phyloP scores from a whole-genome alignment of 2,113 vertebrate genomes.

The Athene noctua region DNA sequence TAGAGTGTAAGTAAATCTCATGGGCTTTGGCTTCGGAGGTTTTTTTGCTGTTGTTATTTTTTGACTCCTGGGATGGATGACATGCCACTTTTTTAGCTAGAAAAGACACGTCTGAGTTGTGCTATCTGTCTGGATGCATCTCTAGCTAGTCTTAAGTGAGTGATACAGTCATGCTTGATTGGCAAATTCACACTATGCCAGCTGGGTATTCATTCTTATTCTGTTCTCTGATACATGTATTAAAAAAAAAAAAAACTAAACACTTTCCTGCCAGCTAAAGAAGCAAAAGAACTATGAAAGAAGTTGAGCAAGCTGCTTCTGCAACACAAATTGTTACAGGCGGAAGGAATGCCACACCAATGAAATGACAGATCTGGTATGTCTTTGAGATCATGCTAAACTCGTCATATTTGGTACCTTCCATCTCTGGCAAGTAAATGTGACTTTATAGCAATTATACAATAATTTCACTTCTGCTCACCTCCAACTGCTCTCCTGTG shows the following conservation, averaged over 20 bases:
- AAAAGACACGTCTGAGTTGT: neutral
- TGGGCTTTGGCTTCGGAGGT: neutral
- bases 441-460: neutral
- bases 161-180: constrained; percentile 28
- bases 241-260: neutral
- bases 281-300: neutral
- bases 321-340: neutral
- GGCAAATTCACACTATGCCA: constrained; percentile 45
- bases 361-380: neutral
- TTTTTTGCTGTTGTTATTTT: neutral
- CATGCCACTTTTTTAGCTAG: neutral
- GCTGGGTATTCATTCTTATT: constrained; percentile 50
- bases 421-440: neutral
- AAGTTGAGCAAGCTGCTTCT: constrained; percentile 13
- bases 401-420: neutral
- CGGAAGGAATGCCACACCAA: neutral
- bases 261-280: neutral
- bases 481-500: neutral
- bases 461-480: constrained; percentile 6
- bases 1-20: neutral
- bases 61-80: neutral
- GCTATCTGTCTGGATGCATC: constrained; percentile 7
- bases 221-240: constrained; percentile 33
- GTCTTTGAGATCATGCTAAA: constrained; percentile 16
- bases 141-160: constrained; percentile 13